These are phyloP conservation scores for Heliconius erato DNA, from an alignment of 2,888 invertebrate genomes.

Conservation along the genomic window DNA sequence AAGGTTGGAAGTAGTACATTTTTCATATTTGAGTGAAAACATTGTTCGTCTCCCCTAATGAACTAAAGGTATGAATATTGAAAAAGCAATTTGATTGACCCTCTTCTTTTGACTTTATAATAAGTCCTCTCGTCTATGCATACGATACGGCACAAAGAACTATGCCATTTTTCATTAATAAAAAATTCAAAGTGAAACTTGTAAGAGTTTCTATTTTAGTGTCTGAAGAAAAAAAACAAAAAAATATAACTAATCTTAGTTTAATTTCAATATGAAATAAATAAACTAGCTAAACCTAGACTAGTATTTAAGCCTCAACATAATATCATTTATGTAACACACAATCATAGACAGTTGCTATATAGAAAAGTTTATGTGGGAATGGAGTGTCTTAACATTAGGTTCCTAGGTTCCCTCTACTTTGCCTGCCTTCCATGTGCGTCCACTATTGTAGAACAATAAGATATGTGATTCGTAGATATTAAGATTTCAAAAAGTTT, in stretches of 20 bases:
- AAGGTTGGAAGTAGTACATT: not conserved
- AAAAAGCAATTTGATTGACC: conserved; percentile 35
- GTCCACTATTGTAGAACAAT: not conserved
- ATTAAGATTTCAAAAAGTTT: not conserved
- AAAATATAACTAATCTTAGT: not conserved
- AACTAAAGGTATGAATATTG: conserved; percentile 34
- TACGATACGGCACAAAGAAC: conserved; percentile 34
- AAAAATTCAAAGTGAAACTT: conserved; percentile 18
- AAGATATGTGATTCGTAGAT: not conserved
- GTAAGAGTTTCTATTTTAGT: conserved; percentile 2
- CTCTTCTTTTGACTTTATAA: conserved; percentile 35
- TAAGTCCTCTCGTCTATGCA: conserved; percentile 32
- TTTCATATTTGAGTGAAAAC: conserved; percentile 25
- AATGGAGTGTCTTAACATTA: no score
- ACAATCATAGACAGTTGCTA: no score
- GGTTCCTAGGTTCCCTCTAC: no score
- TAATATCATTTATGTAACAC: no score
- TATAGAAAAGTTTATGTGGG: no score
- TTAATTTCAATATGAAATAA: no score
- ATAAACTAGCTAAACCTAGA: no score
- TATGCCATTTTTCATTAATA: conserved; percentile 31
- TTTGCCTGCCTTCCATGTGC: no score
- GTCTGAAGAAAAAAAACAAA: not conserved
- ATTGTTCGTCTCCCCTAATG: conserved; percentile 21
- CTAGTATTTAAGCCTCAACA: no score